Evolutionary conservation across 2,888 invertebrate genomes (phyloP).

Genomic region (Tortricodes alternella): DNA sequence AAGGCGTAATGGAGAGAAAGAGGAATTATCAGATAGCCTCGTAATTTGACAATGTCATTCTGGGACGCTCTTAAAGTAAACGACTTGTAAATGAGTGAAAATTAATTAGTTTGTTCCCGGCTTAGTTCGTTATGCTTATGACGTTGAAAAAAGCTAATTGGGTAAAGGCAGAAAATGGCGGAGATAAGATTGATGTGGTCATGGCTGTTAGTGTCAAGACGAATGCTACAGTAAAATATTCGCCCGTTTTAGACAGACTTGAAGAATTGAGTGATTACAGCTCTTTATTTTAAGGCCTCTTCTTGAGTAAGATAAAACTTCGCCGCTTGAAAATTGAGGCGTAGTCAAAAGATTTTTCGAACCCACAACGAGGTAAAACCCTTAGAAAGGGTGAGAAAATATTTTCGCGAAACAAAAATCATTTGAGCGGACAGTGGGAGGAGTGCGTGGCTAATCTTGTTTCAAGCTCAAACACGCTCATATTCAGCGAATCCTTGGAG

Average conservation of each 20-base stretch:
- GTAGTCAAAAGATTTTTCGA: background rate
- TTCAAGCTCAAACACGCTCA: constrained; percentile 41
- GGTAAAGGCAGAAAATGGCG: constrained; percentile 43
- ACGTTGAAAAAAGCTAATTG: constrained; percentile 62
- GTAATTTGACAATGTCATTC: constrained; percentile 45
- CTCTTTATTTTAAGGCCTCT: background rate
- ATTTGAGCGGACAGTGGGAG: constrained; percentile 28
- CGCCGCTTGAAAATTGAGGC: background rate
- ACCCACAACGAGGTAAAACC: constrained; percentile 6
- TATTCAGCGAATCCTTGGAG: constrained; percentile 29
- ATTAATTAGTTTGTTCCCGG: constrained; percentile 64
- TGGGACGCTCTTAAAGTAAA: constrained; percentile 38
- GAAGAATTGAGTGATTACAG: background rate
- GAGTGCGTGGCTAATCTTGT: constrained; percentile 39
- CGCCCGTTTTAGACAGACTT: background rate
- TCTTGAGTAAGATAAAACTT: background rate
- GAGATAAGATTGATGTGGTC: constrained; percentile 53
- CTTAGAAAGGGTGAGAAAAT: constrained; percentile 4
- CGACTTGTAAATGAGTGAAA: constrained; percentile 67
- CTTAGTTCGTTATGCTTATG: constrained; percentile 46
- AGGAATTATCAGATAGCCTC: constrained; percentile 36
- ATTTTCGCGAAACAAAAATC: constrained; percentile 21
- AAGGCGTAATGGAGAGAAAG: constrained; percentile 41
- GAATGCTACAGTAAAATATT: constrained; percentile 6
- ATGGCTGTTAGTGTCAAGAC: constrained; percentile 22